Percentiles rank a stretch among this genome's conserved stretches.
Evolutionary conservation across 1,140 invertebrate genomes (phyloP).

Genomic region (Notospermus geniculatus): DNA sequence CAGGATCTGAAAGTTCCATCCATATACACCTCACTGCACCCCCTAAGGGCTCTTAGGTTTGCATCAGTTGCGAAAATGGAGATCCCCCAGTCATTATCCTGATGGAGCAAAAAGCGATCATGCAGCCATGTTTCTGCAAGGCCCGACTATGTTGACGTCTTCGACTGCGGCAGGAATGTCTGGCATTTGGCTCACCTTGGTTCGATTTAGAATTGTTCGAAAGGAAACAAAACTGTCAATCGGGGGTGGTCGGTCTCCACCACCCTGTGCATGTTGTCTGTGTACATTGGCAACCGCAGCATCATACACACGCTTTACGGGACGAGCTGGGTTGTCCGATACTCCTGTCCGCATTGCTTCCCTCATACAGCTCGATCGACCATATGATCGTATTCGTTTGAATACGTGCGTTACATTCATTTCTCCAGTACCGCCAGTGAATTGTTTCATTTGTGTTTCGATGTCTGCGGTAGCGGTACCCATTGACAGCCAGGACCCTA

Average conservation of each 20-base stretch:
- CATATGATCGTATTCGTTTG: too few species aligned
- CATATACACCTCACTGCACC: background rate
- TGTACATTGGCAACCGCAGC: background rate
- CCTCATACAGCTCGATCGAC: too few species aligned
- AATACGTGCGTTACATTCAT: too few species aligned
- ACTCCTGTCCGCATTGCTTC: background rate
- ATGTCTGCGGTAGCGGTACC: too few species aligned
- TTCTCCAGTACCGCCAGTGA: too few species aligned
- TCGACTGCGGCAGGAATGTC: background rate
- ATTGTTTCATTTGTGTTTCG: too few species aligned
- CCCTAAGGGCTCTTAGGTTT: background rate
- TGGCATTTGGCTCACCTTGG: background rate
- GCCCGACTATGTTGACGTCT: background rate
- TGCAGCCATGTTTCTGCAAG: background rate
- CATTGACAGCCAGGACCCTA: too few species aligned
- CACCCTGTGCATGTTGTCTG: background rate
- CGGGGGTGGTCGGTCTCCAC: background rate
- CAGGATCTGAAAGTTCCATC: background rate
- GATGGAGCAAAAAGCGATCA: background rate
- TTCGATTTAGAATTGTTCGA: background rate
- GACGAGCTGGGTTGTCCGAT: background rate
- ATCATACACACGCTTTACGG: conserved; percentile 4
- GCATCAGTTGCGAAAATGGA: background rate
- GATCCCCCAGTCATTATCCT: conserved; percentile 7
- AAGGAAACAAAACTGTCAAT: background rate